A percentile compares a stretch with the other conserved stretches of the same genome.
Conservation (phyloP, 35 echinoderm and acorn worm species). For the Heliocidaris tuberculata region DNA sequence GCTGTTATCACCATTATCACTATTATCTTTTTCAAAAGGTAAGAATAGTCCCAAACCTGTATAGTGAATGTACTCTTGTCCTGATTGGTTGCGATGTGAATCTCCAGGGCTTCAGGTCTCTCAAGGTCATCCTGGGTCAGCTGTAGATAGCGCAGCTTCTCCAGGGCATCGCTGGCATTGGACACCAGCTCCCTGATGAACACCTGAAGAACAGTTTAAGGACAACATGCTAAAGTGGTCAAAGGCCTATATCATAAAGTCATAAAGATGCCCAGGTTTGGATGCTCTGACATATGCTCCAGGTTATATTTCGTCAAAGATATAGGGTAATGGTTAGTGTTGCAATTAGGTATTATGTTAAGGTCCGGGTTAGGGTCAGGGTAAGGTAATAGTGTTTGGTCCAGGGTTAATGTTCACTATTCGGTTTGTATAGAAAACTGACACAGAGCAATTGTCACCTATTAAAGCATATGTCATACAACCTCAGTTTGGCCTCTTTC, state of each 20-base stretch:
- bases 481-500: too few relatives aligned
- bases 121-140: conserved; percentile 70
- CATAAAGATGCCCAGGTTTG: background rate
- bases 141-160: conserved; percentile 83
- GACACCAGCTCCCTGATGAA: conserved; percentile 95
- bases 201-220: conserved; percentile 58
- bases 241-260: background rate
- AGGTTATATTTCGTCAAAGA: too few relatives aligned
- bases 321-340: too few relatives aligned
- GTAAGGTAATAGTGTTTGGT: too few relatives aligned
- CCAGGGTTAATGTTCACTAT: too few relatives aligned
- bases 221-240: background rate
- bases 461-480: too few relatives aligned
- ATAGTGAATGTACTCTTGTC: conserved; percentile 83
- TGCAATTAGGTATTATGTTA: too few relatives aligned
- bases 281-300: background rate
- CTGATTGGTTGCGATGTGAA: conserved; percentile 86
- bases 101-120: conserved; percentile 66
- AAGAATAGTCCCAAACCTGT: conserved; percentile 51
- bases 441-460: too few relatives aligned
- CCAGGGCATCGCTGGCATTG: conserved; percentile 98
- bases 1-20: too few relatives aligned
- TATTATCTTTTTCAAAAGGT: too few relatives aligned
- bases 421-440: too few relatives aligned
- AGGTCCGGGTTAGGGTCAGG: too few relatives aligned